Base-by-base conservation (phyloP, 2,113 vertebrate genomes). In the Daubentonia madagascariensis region DNA sequence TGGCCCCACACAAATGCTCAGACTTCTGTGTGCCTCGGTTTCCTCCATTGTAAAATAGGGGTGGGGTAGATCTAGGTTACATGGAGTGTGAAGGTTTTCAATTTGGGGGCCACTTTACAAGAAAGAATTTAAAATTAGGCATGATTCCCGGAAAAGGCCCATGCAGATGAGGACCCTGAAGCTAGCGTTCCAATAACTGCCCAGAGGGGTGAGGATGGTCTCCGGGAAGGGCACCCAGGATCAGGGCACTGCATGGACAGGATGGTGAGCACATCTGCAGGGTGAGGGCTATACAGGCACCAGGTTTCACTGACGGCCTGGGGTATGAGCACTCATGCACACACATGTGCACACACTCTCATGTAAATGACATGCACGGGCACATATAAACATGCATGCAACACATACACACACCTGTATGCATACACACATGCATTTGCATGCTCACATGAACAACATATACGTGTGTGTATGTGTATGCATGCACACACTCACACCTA, bases 201-300 rank as follows among this genome's bases (percentile, higher is more conserved):
- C 75, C 86, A n/a, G 8, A 25, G 35, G 16, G 73, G 45, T 1
- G 25, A 8, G 0, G 2, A 5, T 1, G 1, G 43, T 23, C 14
- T 25, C 75, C 4, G 1, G 17, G 23, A 20, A 9, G 5, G 25
- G 7, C 45, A 0, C 16, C 14, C 23, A 6, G 61, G 20, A 12
- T 52, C 45, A 13, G 35, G 45, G 43, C 11, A 3, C 20, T 9
- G 12, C 28, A 4, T 0, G 30, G 85, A 37, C 30, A 43, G n/a
- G 61, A 22, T 20, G 10, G 0, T 11, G 18, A 1, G 0, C 18
- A 1, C 0, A 13, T 10, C 54, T 6, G 40, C 13, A 0, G 6
- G 11, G 37, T 13, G 11, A 14, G 11, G 7, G 1, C 52, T 45
- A 30, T 0, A 14, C 23, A 8, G 37, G 40, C 11, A 0, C 78